Evolutionary conservation across 2,888 invertebrate species (phyloP).

Genomic region (Aleiodes alternator): DNA sequence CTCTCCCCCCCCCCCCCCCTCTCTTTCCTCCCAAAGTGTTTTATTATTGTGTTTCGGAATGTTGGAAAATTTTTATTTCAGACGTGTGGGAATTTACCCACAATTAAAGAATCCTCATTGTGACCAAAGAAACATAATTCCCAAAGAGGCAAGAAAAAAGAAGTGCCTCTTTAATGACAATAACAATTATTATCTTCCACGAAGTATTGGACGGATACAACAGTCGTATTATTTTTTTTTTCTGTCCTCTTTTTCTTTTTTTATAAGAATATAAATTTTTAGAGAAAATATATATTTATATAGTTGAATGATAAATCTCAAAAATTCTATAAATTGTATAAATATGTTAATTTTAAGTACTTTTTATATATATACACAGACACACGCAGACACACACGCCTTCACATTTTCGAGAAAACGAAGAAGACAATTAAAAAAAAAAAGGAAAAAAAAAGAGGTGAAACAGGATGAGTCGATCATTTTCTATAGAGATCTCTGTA

Average conservation of each 20-base stretch:
- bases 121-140: conserved; percentile 70
- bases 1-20: conserved; percentile 34
- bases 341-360: conserved; percentile 26
- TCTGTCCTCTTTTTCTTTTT: conserved; percentile 24
- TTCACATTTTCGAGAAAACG: too few species aligned
- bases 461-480: too few species aligned
- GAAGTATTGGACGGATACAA: conserved; percentile 64
- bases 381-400: neutral
- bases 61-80: conserved; percentile 62
- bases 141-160: conserved; percentile 70
- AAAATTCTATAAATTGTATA: too few species aligned
- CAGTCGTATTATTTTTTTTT: conserved; percentile 32
- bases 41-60: conserved; percentile 57
- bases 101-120: conserved; percentile 72
- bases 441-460: too few species aligned
- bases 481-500: too few species aligned
- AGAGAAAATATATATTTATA: too few species aligned
- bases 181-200: conserved; percentile 62
- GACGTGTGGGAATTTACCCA: conserved; percentile 74
- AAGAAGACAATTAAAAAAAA: too few species aligned
- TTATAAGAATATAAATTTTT: conserved; percentile 32
- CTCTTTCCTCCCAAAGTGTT: conserved; percentile 53
- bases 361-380: conserved; percentile 27
- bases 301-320: too few species aligned
- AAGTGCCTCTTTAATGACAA: conserved; percentile 61